These are phyloP conservation scores for Drosophila melanosoma DNA, from an alignment of 2,888 invertebrate genomes.

Conservation along the genomic window DNA sequence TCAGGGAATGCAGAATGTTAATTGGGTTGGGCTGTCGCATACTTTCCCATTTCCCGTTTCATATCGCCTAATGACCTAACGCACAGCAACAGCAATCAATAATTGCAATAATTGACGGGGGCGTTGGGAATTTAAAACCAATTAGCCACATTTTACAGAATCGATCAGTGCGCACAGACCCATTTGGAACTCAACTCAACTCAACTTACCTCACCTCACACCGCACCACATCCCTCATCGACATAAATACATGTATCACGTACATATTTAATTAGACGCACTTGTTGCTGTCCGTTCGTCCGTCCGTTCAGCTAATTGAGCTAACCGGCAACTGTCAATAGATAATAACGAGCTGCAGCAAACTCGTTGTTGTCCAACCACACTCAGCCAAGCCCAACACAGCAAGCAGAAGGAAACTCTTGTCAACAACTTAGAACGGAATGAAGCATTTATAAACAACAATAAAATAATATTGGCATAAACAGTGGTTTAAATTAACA, in stretches of 20 bases:
- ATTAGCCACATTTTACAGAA: slow-evolving; percentile 55
- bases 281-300: slow-evolving; percentile 24
- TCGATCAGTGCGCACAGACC: slow-evolving; percentile 22
- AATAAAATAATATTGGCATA: neutral
- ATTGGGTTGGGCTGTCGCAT: neutral
- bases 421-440: neutral
- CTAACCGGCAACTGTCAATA: slow-evolving; percentile 1
- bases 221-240: neutral
- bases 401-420: neutral
- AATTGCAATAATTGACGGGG: slow-evolving; percentile 50
- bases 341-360: neutral
- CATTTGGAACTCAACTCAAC: slow-evolving; percentile 10
- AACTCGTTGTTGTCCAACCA: slow-evolving; percentile 1
- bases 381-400: neutral
- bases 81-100: slow-evolving; percentile 43
- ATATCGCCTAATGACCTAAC: slow-evolving; percentile 16
- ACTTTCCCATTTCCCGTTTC: slow-evolving; percentile 4
- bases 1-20: neutral
- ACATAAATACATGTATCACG: neutral
- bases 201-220: neutral
- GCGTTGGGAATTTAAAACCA: slow-evolving; percentile 56
- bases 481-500: neutral
- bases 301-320: slow-evolving; percentile 11
- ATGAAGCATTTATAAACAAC: neutral
- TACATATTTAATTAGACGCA: slow-evolving; percentile 5